Evolutionary conservation across 2,888 invertebrate genomes (phyloP).

Genomic region (Fragum whitleyi): DNA sequence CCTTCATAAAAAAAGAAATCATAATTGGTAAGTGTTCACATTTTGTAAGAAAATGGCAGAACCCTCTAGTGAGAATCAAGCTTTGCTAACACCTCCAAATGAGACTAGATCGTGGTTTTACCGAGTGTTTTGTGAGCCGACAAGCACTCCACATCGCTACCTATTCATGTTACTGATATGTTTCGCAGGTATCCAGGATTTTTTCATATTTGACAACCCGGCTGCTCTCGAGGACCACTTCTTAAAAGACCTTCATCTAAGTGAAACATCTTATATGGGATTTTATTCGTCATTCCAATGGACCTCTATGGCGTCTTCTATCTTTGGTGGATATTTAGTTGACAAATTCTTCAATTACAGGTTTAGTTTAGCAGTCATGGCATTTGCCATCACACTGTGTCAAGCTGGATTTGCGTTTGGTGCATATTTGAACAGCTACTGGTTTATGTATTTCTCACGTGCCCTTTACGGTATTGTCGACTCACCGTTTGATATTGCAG

Average conservation of each 20-base stretch:
- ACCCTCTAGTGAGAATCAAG: background rate
- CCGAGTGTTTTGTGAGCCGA: background rate
- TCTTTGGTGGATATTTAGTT: slow-evolving; percentile 1
- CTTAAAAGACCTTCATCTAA: slow-evolving; percentile 1
- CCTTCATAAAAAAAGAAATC: too few relatives aligned
- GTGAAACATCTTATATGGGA: slow-evolving; percentile 15
- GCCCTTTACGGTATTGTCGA: background rate
- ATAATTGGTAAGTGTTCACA: too few relatives aligned
- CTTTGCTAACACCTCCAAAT: background rate
- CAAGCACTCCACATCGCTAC: slow-evolving; percentile 5
- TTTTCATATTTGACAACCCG: slow-evolving; percentile 11
- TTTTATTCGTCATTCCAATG: slow-evolving; percentile 13
- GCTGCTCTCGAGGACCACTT: slow-evolving; percentile 15
- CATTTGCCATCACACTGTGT: slow-evolving; percentile 8
- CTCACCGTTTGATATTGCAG: background rate
- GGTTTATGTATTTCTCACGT: background rate
- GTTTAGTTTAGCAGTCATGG: background rate
- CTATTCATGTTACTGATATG: slow-evolving; percentile 4
- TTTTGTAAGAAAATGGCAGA: background rate
- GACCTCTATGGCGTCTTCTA: background rate
- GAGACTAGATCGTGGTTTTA: background rate
- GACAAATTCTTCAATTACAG: slow-evolving; percentile 9
- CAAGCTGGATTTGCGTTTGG: background rate
- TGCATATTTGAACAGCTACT: slow-evolving; percentile 7
- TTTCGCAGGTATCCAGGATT: background rate